Conservation (phyloP, 35 echinoderm and acorn worm species). For the Lytechinus variegatus region DNA sequence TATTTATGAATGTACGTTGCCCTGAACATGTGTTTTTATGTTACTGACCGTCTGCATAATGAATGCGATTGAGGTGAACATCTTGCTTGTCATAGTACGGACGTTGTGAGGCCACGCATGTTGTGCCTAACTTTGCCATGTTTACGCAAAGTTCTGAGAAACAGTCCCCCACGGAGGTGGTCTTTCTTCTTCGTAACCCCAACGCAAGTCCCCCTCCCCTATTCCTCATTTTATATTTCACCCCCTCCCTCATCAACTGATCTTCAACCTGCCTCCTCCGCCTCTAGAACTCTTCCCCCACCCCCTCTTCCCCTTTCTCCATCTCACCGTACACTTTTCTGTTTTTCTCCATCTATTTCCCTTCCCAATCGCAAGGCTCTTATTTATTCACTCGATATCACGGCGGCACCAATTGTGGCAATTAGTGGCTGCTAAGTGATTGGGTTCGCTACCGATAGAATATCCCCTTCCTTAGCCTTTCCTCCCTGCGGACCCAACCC, state of each 20-base stretch:
- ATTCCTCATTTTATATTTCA: not conserved
- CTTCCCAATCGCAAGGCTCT: not conserved
- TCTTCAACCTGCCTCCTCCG: not conserved
- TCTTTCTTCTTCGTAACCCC: not conserved
- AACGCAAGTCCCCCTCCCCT: not conserved
- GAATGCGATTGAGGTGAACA: too few relatives aligned
- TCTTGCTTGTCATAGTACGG: too few relatives aligned
- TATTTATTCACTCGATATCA: conserved; percentile 8
- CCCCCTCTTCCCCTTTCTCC: not conserved
- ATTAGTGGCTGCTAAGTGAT: conserved; percentile 35
- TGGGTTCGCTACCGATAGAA: conserved; percentile 20
- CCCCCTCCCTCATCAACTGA: not conserved
- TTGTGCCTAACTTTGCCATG: too few relatives aligned
- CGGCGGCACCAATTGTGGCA: conserved; percentile 6
- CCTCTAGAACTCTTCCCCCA: not conserved
- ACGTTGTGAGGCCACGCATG: too few relatives aligned
- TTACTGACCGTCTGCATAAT: too few relatives aligned
- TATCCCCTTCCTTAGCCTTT: conserved; percentile 21
- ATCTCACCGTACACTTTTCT: not conserved
- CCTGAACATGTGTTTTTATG: too few relatives aligned
- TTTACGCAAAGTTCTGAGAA: too few relatives aligned
- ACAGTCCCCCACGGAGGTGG: too few relatives aligned
- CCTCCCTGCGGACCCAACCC: conserved; percentile 21
- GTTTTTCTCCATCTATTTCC: not conserved
- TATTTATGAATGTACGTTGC: too few relatives aligned